phyloP scores from a whole-genome alignment of 2,797 vertebrate genomes.

The Lepilemur septentrionalis region DNA sequence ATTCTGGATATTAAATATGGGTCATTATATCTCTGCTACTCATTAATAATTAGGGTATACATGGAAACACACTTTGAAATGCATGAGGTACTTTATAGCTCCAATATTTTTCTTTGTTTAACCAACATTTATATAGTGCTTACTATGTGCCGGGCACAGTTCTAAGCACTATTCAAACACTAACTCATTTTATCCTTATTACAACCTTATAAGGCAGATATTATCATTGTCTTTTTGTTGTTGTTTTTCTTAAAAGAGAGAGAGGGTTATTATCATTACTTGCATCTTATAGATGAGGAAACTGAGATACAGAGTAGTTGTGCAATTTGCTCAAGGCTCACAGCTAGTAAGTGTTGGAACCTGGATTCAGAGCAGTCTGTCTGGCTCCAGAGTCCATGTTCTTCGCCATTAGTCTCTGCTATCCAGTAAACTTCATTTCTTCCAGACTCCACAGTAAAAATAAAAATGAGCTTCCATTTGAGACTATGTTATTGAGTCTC shows the following conservation, averaged over 20 bases:
- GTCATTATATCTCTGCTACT: conserved; percentile 1
- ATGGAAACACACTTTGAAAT: conserved; percentile 4
- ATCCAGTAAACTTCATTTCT: not conserved
- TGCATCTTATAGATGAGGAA: not conserved
- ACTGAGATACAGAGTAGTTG: not conserved
- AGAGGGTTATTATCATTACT: not conserved
- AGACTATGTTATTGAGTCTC: not conserved
- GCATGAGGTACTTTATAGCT: not conserved
- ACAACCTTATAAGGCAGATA: not conserved
- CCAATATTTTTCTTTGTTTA: conserved; percentile 25
- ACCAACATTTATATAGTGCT: not conserved
- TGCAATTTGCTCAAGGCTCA: not conserved
- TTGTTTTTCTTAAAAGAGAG: no score
- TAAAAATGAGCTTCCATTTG: not conserved
- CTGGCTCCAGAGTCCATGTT: not conserved
- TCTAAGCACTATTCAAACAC: not conserved
- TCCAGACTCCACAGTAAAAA: not conserved
- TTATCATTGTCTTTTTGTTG: no score
- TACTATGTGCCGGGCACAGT: not conserved
- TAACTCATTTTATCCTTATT: conserved; percentile 1
- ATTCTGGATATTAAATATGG: conserved; percentile 33
- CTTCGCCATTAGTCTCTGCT: not conserved
- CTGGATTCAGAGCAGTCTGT: not conserved
- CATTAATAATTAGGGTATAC: not conserved
- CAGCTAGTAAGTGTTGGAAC: not conserved